phyloP scores from a whole-genome alignment of 2,113 vertebrate genomes.

The Brevimyrus niger region DNA sequence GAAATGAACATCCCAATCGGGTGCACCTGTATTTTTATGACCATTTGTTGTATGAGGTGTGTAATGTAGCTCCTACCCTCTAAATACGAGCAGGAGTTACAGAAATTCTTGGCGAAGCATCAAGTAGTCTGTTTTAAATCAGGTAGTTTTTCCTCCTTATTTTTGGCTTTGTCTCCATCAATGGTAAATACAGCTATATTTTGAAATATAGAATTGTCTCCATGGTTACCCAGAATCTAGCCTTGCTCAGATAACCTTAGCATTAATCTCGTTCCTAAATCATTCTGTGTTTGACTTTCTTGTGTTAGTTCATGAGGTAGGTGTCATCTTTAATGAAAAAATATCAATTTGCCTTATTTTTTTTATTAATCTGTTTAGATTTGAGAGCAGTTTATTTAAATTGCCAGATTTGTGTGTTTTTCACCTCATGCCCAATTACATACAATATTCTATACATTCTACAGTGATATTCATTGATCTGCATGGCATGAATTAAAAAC shows the following conservation, averaged over 20 bases:
- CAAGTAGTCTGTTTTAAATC: neutral
- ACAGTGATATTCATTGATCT: neutral
- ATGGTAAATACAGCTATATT: neutral
- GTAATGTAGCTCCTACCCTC: neutral
- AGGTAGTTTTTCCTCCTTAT: neutral
- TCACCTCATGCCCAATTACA: neutral
- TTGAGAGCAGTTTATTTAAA: neutral
- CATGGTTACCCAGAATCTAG: neutral
- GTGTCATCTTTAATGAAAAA: neutral
- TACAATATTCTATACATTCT: neutral
- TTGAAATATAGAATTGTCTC: neutral
- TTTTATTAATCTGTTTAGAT: neutral
- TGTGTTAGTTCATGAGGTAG: neutral
- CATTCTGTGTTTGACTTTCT: neutral
- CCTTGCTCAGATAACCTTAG: neutral
- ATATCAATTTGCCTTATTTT: neutral
- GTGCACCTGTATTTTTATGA: neutral
- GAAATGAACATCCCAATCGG: neutral
- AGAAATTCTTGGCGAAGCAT: neutral
- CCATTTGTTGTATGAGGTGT: neutral
- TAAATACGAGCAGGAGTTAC: neutral
- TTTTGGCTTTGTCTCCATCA: neutral
- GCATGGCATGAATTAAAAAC: neutral
- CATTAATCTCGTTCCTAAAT: neutral
- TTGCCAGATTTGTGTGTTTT: neutral